Evolutionary conservation across 2,797 vertebrate genomes (phyloP), one percentile per base, ranked within the genome.

Genomic region (Buphagus erythrorhynchus): DNA sequence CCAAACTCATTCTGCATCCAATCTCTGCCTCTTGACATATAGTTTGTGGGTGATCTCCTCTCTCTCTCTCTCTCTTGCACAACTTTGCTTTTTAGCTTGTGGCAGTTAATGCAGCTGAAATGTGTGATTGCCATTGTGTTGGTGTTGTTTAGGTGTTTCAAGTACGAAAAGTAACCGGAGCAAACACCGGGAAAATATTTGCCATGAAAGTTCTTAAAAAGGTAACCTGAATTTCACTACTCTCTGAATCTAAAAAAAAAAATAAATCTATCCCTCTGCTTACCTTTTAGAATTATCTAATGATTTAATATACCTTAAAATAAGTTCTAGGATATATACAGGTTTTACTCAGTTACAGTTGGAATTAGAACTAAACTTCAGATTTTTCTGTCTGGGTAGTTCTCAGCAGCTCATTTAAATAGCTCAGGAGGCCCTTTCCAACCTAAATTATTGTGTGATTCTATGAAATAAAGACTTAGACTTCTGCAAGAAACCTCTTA

Each of bases 121-220:
- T 15, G 1, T 0, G 5, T 59, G 59, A 25, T 72, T 42, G 58
- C 36, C 90, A 24, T 54, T 84, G 62, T 88, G 4, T 92, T 95
- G 89, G 48, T 96, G 86, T 94, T 95, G 80, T 95, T 11, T 75
- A 99, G 99, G 99, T 99, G 83, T 99, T 99, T 93, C 99, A 99
- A 98, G 99, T 99, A 82, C 98, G 99, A 65, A 99, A 99, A 98
- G 99, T 99, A 65, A 98, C 99, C 5, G 99, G 99, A 90, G 98
- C 98, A 65, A 98, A 98, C 95, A 98, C 98, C 10, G 99, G 99
- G 95, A 99, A 99, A 94, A 99, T 99, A 97, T 99, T 99, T 98
- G 99, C 99, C 51, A 99, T 99, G 99, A 99, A 99, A 92, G 99
- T 99, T 95, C 98, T 99, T 95, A 99, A 99, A 98, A 99, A 99